Conservation (phyloP, 2,888 invertebrate genomes). For the Muschampia staudingeri region DNA sequence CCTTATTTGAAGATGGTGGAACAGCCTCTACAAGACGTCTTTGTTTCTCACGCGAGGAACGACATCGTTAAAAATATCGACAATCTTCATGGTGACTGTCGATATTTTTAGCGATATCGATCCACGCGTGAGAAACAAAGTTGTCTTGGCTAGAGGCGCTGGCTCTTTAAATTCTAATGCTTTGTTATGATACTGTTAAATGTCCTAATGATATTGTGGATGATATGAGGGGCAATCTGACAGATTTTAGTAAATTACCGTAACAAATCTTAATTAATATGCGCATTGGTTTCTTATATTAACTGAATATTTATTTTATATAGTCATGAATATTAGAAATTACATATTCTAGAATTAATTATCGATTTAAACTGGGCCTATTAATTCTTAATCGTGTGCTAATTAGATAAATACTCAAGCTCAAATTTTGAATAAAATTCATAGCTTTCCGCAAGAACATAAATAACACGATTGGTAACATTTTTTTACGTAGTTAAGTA, state of each 20-base stretch:
- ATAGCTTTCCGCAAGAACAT: not conserved
- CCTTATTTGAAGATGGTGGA: too few species aligned
- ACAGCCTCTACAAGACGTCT: too few species aligned
- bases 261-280: not conserved
- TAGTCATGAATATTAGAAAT: not conserved
- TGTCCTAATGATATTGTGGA: too few species aligned
- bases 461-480: not conserved
- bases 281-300: not conserved
- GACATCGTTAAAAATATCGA: too few species aligned
- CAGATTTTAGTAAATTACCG: not conserved
- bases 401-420: not conserved
- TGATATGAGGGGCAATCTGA: too few species aligned
- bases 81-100: too few species aligned
- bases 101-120: too few species aligned
- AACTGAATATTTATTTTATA: constrained; percentile 4
- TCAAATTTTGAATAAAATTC: not conserved
- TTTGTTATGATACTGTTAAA: too few species aligned
- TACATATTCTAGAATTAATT: constrained; percentile 9
- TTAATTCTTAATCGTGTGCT: constrained; percentile 6
- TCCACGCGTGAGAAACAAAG: too few species aligned
- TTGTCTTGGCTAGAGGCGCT: too few species aligned
- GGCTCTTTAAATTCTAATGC: too few species aligned
- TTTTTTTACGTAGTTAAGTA: not conserved
- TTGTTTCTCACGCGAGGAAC: too few species aligned
- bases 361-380: constrained; percentile 11